Evolutionary conservation across 2,113 vertebrate species (phyloP), one percentile per base, ranked within the genome.

Genomic region (Callaeas wilsoni): DNA sequence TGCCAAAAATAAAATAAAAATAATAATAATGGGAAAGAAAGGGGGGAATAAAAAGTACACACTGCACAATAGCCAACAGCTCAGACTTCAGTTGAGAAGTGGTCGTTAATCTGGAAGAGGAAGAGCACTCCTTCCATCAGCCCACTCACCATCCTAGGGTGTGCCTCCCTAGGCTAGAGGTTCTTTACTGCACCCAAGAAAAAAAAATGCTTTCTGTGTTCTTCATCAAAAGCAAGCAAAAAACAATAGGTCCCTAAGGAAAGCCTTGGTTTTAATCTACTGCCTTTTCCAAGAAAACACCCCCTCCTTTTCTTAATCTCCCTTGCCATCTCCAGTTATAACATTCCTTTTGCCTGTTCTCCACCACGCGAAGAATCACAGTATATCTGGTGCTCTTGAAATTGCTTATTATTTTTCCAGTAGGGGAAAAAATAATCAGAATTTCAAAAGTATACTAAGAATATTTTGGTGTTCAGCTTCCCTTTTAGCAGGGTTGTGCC

Each of bases 211-310:
- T 65, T 88, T 86, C 86, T 93, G 35, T 93, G 81, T 76, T 89
- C 77, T 74, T 85, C 81, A 87, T 73, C 22, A 15, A 94, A 93
- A 92, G 33, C 3, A 7, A 94, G 57, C 5, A 80, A 91, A 92
- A 93, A 87, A 82, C 62, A 96, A 76, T 89, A 82, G 56, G 81
- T 91, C 84, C 76, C 84, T 81, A 64, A 84, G 84, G 84, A 94
- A 91, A 94, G 21, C 19, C 73, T 82, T 60, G 25, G 73, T 84
- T 89, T 91, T 76, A 68, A 69, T 68, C 65, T 91, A 62, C 42
- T 79, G 87, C 44, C n/a, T 84, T 93, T 95, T 96, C 87, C 87
- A 95, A 89, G 76, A 77, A 78, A 94, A 85, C 84, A 22, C 47
- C 37, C 25, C 37, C 69, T 89, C 53, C 44, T 62, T 75, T 50